A percentile compares a stretch with the other conserved stretches of the same genome.
These are phyloP conservation scores for Drosophila acutilabella DNA, from an alignment of 2,888 invertebrate genomes.

Conservation along the genomic window DNA sequence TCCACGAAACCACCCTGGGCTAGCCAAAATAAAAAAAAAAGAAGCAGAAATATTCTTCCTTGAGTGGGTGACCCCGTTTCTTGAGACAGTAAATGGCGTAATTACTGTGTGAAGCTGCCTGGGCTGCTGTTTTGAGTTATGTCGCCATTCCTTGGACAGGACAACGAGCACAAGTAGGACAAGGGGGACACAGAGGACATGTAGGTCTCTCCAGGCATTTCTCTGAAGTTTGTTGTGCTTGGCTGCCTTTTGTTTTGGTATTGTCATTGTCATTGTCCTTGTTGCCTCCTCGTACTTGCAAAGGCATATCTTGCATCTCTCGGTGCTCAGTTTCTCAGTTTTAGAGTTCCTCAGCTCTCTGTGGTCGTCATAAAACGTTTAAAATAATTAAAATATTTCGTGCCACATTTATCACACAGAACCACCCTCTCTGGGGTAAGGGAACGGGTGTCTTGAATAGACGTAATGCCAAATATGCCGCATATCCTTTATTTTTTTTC, in stretches of 20 bases:
- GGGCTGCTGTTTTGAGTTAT: constrained; percentile 73
- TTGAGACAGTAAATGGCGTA: constrained; percentile 78
- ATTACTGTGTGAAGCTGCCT: constrained; percentile 76
- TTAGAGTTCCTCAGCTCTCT: constrained; percentile 22
- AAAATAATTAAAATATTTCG: constrained; percentile 84
- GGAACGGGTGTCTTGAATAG: constrained; percentile 21
- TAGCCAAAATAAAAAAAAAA: constrained; percentile 50
- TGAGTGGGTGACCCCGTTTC: constrained; percentile 76
- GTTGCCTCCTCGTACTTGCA: constrained; percentile 39
- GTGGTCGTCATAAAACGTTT: constrained; percentile 81
- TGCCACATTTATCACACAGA: constrained; percentile 80
- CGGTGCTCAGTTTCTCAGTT: constrained; percentile 11
- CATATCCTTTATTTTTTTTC: constrained; percentile 58
- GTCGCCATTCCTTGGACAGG: constrained; percentile 60
- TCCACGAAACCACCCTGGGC: constrained; percentile 14
- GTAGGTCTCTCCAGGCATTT: constrained; percentile 24
- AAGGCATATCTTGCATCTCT: constrained; percentile 70
- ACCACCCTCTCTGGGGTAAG: constrained; percentile 29
- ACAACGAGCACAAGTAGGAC: constrained; percentile 7
- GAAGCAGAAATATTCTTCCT: constrained; percentile 42
- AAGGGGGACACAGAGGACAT: constrained; percentile 11
- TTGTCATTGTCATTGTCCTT: constrained; percentile 63
- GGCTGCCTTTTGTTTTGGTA: constrained; percentile 71
- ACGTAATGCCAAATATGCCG: constrained; percentile 73
- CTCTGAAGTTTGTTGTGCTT: constrained; percentile 61